Evolutionary conservation across 1,140 invertebrate genomes (phyloP).

Genomic region (Drosophila littoralis): DNA sequence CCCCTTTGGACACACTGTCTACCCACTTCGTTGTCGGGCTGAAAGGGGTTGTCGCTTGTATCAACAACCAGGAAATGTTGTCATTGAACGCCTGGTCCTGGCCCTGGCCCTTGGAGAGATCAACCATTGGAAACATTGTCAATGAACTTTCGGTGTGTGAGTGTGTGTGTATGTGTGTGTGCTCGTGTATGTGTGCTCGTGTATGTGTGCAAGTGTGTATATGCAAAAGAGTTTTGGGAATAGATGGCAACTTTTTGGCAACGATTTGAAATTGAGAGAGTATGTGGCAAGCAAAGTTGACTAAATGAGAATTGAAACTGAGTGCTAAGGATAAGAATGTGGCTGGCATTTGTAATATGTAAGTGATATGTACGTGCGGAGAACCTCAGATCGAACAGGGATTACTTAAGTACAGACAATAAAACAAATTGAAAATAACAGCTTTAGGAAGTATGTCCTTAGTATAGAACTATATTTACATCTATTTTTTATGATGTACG

Average conservation of each 20-base stretch:
- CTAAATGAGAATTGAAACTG: slow-evolving; percentile 12
- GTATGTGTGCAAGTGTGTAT: slow-evolving; percentile 1
- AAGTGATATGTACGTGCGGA: neutral
- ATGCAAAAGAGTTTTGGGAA: slow-evolving; percentile 23
- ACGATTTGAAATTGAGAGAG: slow-evolving; percentile 1
- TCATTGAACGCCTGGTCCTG: slow-evolving; percentile 27
- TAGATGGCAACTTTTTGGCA: slow-evolving; percentile 22
- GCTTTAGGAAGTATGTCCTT: neutral
- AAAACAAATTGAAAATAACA: neutral
- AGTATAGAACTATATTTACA: too few relatives aligned
- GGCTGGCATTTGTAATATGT: neutral
- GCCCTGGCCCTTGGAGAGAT: slow-evolving; percentile 52
- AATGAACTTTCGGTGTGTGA: slow-evolving; percentile 62
- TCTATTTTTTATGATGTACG: too few relatives aligned
- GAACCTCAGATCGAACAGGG: neutral
- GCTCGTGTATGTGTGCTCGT: too few relatives aligned
- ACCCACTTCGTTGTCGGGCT: neutral
- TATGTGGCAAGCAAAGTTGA: neutral
- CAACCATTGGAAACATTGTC: slow-evolving; percentile 63
- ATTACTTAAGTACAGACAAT: neutral
- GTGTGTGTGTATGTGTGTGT: neutral
- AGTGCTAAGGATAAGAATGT: slow-evolving; percentile 4
- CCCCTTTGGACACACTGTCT: neutral
- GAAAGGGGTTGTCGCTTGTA: slow-evolving; percentile 15
- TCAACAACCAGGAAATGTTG: slow-evolving; percentile 70